Percentiles rank a stretch among this genome's conserved stretches.
Conservation (phyloP, 2,888 invertebrate genomes). For the Perithous albicinctus region DNA sequence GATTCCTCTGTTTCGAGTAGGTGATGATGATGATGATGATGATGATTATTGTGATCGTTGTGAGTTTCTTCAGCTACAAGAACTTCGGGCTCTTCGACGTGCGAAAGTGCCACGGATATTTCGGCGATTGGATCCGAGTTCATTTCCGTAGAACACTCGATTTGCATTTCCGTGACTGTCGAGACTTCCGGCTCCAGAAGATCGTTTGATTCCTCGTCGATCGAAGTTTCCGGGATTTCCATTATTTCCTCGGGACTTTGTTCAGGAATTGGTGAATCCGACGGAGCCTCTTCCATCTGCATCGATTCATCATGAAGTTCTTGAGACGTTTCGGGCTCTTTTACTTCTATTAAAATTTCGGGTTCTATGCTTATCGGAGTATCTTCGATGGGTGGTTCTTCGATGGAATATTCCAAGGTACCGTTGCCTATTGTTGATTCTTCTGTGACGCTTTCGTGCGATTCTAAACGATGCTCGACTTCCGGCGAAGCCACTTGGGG, state of each 20-base stretch:
- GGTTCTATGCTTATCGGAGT: constrained; percentile 20
- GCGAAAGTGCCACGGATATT: constrained; percentile 56
- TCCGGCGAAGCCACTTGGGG: constrained; percentile 26
- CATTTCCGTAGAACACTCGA: constrained; percentile 42
- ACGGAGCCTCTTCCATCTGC: constrained; percentile 45
- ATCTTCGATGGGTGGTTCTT: constrained; percentile 30
- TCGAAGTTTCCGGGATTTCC: constrained; percentile 56
- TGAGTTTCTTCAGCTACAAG: constrained; percentile 39
- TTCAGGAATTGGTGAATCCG: constrained; percentile 22
- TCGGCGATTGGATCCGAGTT: constrained; percentile 45
- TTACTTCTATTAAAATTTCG: constrained; percentile 42
- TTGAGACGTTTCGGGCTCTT: constrained; percentile 18
- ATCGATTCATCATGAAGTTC: constrained; percentile 61
- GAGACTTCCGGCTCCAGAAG: constrained; percentile 17
- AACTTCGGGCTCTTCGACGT: constrained; percentile 38
- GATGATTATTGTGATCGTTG: constrained; percentile 15
- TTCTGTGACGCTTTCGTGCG: constrained; percentile 24
- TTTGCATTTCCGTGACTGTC: constrained; percentile 48
- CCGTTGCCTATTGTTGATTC: constrained; percentile 49
- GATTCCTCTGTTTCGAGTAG: constrained; percentile 71
- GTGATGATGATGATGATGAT: constrained; percentile 22
- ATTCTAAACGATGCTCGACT: constrained; percentile 47
- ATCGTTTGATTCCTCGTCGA: constrained; percentile 52
- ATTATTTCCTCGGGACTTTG: constrained; percentile 50
- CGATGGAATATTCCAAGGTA: constrained; percentile 45